Conservation (phyloP, 2,113 vertebrate species). For the Parotia lawesii region DNA sequence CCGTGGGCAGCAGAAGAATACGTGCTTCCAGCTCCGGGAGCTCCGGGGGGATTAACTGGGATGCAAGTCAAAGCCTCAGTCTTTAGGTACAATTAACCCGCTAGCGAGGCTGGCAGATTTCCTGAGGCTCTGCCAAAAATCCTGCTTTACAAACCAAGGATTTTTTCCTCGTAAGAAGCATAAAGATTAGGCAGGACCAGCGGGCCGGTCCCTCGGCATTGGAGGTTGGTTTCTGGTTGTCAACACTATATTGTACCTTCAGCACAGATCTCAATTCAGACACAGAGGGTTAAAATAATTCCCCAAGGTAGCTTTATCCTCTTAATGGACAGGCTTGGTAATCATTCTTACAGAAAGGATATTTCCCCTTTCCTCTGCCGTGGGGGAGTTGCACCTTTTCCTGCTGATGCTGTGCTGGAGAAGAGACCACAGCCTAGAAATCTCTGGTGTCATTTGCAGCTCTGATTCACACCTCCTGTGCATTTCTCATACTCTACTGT, state of each 20-base stretch:
- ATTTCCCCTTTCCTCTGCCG: not conserved
- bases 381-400: not conserved
- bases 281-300: constrained; percentile 4
- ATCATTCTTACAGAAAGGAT: not conserved
- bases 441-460: not conserved
- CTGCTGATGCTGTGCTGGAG: not conserved
- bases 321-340: not conserved
- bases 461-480: not conserved
- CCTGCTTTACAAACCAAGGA: not conserved
- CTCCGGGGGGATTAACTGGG: not conserved
- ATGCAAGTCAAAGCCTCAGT: not conserved
- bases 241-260: not conserved
- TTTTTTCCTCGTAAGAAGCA: not conserved
- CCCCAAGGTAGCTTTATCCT: not conserved
- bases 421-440: not conserved
- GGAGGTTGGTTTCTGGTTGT: not conserved
- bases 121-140: constrained; percentile 12
- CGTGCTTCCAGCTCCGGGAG: not conserved
- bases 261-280: not conserved
- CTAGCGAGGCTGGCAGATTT: not conserved
- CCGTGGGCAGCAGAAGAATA: not conserved
- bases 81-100: constrained; percentile 40
- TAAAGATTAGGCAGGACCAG: not conserved
- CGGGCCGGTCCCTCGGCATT: not conserved
- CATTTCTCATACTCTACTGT: not conserved